Percentiles rank a stretch among this genome's conserved stretches.
These are phyloP conservation scores for Prosapia bicincta DNA, from an alignment of 2,888 invertebrate genomes.

Conservation along the genomic window DNA sequence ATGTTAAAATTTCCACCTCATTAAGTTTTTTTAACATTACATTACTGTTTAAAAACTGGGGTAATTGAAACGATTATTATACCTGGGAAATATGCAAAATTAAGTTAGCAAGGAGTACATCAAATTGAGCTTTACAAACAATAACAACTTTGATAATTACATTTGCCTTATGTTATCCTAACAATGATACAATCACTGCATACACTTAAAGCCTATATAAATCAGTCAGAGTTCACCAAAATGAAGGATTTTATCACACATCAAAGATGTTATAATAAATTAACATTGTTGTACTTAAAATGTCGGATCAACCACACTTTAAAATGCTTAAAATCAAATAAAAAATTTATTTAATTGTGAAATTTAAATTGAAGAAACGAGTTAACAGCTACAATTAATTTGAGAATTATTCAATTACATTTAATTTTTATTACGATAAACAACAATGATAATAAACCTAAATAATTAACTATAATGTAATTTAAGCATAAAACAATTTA, in stretches of 20 bases:
- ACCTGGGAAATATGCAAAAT: not conserved
- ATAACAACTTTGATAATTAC: not conserved
- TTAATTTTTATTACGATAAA: not conserved
- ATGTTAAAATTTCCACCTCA: too few relatives aligned
- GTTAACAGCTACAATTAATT: too few relatives aligned
- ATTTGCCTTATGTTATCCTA: not conserved
- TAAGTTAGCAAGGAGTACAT: not conserved
- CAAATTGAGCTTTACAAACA: not conserved
- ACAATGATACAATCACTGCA: not conserved
- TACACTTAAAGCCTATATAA: not conserved
- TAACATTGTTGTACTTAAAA: too few relatives aligned
- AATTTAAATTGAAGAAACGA: too few relatives aligned
- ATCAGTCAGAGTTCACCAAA: not conserved
- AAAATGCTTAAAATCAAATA: too few relatives aligned
- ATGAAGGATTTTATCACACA: not conserved
- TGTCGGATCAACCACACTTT: too few relatives aligned
- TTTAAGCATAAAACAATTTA: not conserved
- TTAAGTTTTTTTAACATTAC: too few relatives aligned
- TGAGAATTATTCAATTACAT: not conserved
- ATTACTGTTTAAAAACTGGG: too few relatives aligned
- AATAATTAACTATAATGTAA: not conserved
- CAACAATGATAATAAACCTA: not conserved
- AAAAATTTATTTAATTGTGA: too few relatives aligned
- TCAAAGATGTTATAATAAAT: too few relatives aligned
- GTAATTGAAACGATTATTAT: too few relatives aligned